Evolutionary conservation across 2,888 invertebrate species (phyloP).

Genomic region (Eilema griseolum): DNA sequence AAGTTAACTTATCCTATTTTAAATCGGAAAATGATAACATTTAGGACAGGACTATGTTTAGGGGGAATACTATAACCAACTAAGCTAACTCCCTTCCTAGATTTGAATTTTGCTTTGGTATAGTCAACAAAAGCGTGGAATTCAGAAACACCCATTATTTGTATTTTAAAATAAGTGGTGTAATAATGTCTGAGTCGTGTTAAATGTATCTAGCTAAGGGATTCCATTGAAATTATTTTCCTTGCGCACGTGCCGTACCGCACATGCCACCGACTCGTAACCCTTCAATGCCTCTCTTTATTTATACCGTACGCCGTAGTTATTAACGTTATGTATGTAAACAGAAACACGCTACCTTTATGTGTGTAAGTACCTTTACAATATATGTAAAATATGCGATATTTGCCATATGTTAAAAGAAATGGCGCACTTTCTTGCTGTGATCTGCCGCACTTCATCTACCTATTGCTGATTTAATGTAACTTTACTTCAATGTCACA

Average conservation of each 20-base stretch:
- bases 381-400: conserved; percentile 25
- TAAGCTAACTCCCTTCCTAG: background rate
- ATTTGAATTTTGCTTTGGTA: background rate
- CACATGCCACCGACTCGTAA: conserved; percentile 25
- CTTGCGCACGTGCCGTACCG: background rate
- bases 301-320: conserved; percentile 41
- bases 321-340: conserved; percentile 38
- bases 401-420: conserved; percentile 12
- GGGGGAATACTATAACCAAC: background rate
- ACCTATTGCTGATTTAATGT: background rate
- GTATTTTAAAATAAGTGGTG: conserved; percentile 13
- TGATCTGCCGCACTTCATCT: conserved; percentile 11
- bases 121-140: background rate
- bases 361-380: conserved; percentile 17
- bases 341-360: conserved; percentile 28
- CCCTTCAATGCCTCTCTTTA: conserved; percentile 56
- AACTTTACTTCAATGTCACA: too few species aligned
- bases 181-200: conserved; percentile 15
- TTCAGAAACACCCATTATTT: too few species aligned
- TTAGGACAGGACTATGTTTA: too few species aligned
- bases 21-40: too few species aligned
- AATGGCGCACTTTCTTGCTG: conserved; percentile 22
- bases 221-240: conserved; percentile 2
- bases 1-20: too few species aligned
- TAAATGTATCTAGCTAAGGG: conserved; percentile 11